Percentiles rank a stretch among this genome's conserved stretches.
Conservation (phyloP, 2,113 vertebrate species). For the Gnathonemus longibarbis region DNA sequence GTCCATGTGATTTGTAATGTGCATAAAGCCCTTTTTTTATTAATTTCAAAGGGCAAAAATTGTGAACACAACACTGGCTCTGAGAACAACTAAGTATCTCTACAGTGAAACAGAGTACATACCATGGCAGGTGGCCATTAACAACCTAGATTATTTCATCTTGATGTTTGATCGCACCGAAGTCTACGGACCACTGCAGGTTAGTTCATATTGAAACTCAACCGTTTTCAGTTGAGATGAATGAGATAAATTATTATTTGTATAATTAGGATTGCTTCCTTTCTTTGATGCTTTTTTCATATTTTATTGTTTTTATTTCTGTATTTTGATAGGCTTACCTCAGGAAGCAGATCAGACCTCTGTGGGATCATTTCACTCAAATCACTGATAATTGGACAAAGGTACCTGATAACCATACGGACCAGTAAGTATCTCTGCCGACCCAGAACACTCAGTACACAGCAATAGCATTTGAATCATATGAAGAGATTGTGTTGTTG, state of each 20-base stretch:
- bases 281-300: not conserved
- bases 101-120: conserved; percentile 59
- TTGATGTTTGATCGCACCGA: conserved; percentile 78
- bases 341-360: conserved; percentile 56
- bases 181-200: conserved; percentile 76
- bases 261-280: not conserved
- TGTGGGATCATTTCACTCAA: conserved; percentile 51
- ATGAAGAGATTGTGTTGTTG: not conserved
- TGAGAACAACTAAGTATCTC: conserved; percentile 73
- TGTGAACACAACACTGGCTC: conserved; percentile 55
- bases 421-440: conserved; percentile 64
- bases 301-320: not conserved
- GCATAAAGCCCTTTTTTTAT: not conserved
- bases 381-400: conserved; percentile 31
- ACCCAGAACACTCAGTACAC: not conserved
- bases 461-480: not conserved
- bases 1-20: not conserved
- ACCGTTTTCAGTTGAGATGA: not conserved
- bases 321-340: conserved; percentile 59
- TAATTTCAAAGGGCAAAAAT: conserved; percentile 57
- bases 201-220: conserved; percentile 32
- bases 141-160: conserved; percentile 68
- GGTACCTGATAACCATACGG: conserved; percentile 43
- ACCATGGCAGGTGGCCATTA: conserved; percentile 73
- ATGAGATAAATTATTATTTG: not conserved